A percentile compares a stretch with the other conserved stretches of the same genome.
phyloP scores from a whole-genome alignment of 2,888 invertebrate species.

The Dyspetes luteomarginatus region DNA sequence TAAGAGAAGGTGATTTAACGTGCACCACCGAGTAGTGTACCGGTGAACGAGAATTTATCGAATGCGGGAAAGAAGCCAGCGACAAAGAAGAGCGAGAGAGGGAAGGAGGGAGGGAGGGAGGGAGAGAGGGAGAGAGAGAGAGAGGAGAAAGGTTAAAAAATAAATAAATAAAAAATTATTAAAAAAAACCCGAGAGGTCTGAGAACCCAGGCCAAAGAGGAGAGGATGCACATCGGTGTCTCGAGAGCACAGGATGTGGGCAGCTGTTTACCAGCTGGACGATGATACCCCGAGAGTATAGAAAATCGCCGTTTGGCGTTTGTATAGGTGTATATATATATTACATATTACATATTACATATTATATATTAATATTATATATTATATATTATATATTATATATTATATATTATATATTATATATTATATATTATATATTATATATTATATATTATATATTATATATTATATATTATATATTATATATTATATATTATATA shows the following conservation, averaged over 20 bases:
- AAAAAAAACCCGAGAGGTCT: conserved; percentile 63
- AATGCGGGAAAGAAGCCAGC: conserved; percentile 37
- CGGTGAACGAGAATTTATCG: conserved; percentile 52
- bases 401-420: conserved; percentile 1
- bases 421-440: too few relatives aligned
- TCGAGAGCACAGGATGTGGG: conserved; percentile 78
- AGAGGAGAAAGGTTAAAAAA: too few relatives aligned
- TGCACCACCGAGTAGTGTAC: conserved; percentile 1
- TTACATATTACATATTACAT: background rate
- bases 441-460: too few relatives aligned
- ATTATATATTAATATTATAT: too few relatives aligned
- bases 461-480: too few relatives aligned
- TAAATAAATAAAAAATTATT: too few relatives aligned
- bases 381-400: too few relatives aligned
- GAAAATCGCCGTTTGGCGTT: conserved; percentile 34
- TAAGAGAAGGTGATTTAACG: conserved; percentile 11
- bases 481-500: too few relatives aligned
- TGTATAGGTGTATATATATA: background rate
- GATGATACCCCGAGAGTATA: conserved; percentile 74
- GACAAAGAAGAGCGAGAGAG: conserved; percentile 35
- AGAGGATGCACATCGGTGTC: conserved; percentile 61
- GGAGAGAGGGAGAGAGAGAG: conserved; percentile 44
- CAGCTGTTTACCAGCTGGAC: conserved; percentile 83
- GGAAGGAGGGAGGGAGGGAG: conserved; percentile 39
- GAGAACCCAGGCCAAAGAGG: conserved; percentile 65